Evolutionary conservation across 2,888 invertebrate species (phyloP).

Genomic region (Patella caerulea): DNA sequence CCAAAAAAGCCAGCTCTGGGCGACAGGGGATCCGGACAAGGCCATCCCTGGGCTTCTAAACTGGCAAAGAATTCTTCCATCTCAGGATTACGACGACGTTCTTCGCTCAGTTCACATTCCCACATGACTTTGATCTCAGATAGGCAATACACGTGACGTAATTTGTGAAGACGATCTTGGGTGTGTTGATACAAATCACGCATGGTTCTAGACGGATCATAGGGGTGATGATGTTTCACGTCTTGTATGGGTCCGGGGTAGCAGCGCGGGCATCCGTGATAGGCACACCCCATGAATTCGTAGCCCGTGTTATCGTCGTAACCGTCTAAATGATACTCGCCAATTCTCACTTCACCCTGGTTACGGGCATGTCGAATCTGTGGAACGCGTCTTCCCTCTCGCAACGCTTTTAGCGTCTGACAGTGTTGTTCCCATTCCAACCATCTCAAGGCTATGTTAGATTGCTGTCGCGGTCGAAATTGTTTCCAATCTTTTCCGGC

Average conservation of each 20-base stretch:
- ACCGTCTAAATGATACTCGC: too few relatives aligned
- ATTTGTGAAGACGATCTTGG: background rate
- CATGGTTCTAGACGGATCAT: constrained; percentile 3
- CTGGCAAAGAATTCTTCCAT: background rate
- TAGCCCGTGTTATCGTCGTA: too few relatives aligned
- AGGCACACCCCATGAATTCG: too few relatives aligned
- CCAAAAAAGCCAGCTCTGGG: background rate
- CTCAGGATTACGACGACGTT: background rate
- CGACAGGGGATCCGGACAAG: background rate
- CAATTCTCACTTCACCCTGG: too few relatives aligned
- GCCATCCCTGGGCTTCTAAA: background rate
- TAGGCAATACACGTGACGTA: background rate
- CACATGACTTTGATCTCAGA: background rate
- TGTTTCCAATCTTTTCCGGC: too few relatives aligned
- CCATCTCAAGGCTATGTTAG: background rate
- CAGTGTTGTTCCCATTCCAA: background rate
- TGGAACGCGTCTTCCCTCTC: too few relatives aligned
- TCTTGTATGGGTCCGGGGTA: background rate
- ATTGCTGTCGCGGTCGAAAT: background rate
- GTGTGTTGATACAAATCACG: background rate
- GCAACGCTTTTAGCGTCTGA: too few relatives aligned
- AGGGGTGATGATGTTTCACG: background rate
- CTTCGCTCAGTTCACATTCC: background rate
- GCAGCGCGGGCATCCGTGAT: background rate
- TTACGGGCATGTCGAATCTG: too few relatives aligned